Evolutionary conservation across 2,888 invertebrate genomes (phyloP).

Genomic region (Prostheceraeus crozeri): DNA sequence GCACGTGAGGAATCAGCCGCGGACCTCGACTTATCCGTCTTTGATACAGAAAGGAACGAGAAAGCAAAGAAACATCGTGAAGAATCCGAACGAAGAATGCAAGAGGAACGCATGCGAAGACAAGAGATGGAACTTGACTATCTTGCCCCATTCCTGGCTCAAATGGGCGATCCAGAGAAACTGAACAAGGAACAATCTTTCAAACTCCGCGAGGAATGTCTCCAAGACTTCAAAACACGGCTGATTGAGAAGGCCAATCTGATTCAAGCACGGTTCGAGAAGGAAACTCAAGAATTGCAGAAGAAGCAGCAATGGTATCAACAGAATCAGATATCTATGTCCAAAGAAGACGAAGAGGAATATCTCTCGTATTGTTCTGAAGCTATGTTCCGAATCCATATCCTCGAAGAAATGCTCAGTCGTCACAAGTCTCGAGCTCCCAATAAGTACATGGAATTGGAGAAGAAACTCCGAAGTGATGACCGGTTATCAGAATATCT

Average conservation of each 20-base stretch:
- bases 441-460: conserved; percentile 55
- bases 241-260: conserved; percentile 57
- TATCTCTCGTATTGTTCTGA: conserved; percentile 57
- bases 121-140: conserved; percentile 53
- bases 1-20: conserved; percentile 51
- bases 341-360: conserved; percentile 57
- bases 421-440: conserved; percentile 58
- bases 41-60: conserved; percentile 56
- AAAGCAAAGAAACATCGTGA: conserved; percentile 55
- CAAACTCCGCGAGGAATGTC: conserved; percentile 53
- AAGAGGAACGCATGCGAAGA: conserved; percentile 52
- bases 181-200: conserved; percentile 49
- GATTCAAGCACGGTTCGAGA: conserved; percentile 57
- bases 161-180: conserved; percentile 50
- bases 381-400: conserved; percentile 57
- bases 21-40: conserved; percentile 54
- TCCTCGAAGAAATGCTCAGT: conserved; percentile 55
- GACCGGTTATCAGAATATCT: conserved; percentile 47
- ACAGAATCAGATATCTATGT: conserved; percentile 57
- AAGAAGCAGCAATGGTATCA: conserved; percentile 58
- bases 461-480: conserved; percentile 50
- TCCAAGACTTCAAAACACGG: conserved; percentile 49
- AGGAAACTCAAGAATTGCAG: conserved; percentile 56
- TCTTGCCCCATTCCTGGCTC: conserved; percentile 56
- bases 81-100: conserved; percentile 31